Conservation (phyloP, 2,888 invertebrate species). For the Beris morrisii region DNA sequence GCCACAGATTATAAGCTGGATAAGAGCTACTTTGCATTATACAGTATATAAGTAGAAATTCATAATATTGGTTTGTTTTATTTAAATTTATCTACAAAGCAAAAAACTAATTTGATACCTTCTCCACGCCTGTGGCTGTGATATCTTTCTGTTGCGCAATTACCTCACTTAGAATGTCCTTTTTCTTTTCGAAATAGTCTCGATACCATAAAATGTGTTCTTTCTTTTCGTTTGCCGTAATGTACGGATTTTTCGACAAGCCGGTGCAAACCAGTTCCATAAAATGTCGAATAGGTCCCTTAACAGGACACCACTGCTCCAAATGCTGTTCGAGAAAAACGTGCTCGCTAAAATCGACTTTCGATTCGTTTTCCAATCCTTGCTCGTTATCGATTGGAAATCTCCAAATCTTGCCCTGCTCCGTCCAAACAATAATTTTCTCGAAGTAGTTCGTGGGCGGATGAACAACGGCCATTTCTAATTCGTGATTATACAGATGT, state of each 20-base stretch:
- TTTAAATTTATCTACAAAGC: no score
- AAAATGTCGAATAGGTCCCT: conserved; percentile 91
- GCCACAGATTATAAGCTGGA: no score
- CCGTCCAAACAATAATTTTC: conserved; percentile 92
- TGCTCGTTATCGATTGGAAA: conserved; percentile 98
- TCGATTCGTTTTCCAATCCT: conserved; percentile 69
- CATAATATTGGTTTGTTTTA: no score
- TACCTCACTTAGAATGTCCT: conserved; percentile 62
- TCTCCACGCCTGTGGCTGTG: no score
- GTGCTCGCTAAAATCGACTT: conserved; percentile 88
- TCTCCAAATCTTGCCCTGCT: conserved; percentile 92
- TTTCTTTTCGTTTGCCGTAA: conserved; percentile 83
- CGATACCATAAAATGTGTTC: conserved; percentile 91
- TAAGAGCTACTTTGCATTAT: no score
- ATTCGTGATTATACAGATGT: conserved; percentile 64
- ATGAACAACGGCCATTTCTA: conserved; percentile 67
- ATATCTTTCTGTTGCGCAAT: conserved; percentile 11
- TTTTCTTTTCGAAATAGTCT: conserved; percentile 83
- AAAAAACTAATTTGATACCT: no score
- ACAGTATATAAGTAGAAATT: no score
- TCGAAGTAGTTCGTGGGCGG: conserved; percentile 88
- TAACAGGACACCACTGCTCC: conserved; percentile 84
- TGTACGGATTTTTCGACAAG: conserved; percentile 90
- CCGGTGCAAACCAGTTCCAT: conserved; percentile 96
- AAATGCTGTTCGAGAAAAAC: conserved; percentile 87